Evolutionary conservation across 2,888 invertebrate genomes (phyloP), one percentile per base, ranked within the genome.

Genomic region (Thera obeliscata): DNA sequence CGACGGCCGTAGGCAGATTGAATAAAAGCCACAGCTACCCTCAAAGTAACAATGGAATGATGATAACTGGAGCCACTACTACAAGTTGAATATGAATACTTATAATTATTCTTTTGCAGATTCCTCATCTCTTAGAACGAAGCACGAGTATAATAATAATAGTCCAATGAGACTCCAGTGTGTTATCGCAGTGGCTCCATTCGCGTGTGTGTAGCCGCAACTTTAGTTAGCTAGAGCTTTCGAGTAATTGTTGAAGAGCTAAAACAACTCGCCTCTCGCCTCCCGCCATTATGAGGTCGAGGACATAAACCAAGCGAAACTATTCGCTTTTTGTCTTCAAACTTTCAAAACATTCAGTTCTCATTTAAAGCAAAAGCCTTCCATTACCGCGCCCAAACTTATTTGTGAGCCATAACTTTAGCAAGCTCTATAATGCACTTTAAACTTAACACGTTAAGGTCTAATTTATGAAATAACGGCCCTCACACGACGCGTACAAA

Each of bases 381-480:
- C 85, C 83, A 86, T 87, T 86, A 87, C 78, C 76, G 74, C 77
- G 78, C 81, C 81, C 79, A 83, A 87, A 86, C 86, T 86, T 87
- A 87, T 86, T 86, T 83, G 85, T 77, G 82, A 77, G 69, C 77
- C 75, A 82, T 84, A 85, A 82, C 81, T 84, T 76, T 74, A 66
- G 74, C 79, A 71, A 78, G 76, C 46, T 65, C 74, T 60, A 86
- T 82, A 80, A 78, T 78, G 68, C 67, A 80, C 87, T 85, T 80
- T 86, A 81, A 70, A 77, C 38, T 69, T 52, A 61, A 67, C 56
- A 70, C 12, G 61, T 77, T 79, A 84, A 76, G 78, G 81, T 79
- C 67, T 72, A 78, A 78, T 78, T 77, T 82, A 72, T 74, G 66
- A 71, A 77, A 69, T 73, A 70, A 75, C 67, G 38, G 58, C 63